These are phyloP conservation scores for Melieria omissa DNA, from an alignment of 2,888 invertebrate species.

Conservation along the genomic window DNA sequence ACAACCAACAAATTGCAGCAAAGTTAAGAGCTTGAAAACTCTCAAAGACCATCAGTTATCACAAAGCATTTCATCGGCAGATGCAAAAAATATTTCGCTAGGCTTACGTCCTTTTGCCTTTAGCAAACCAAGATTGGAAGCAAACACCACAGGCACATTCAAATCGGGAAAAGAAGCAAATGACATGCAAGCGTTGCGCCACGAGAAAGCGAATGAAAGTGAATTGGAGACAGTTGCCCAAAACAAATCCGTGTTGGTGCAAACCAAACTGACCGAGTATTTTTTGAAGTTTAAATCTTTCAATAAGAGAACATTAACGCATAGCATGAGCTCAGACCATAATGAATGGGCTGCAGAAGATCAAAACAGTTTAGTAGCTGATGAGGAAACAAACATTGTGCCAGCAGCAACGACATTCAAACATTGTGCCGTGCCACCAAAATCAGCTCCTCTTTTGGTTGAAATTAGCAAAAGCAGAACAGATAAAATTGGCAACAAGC, in stretches of 20 bases:
- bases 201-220: neutral
- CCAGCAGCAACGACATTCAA: too few relatives aligned
- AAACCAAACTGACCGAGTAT: slow-evolving; percentile 32
- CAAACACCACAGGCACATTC: neutral
- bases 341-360: too few relatives aligned
- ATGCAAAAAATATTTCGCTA: neutral
- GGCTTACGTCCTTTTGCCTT: slow-evolving; percentile 30
- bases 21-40: neutral
- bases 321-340: too few relatives aligned
- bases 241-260: slow-evolving; percentile 17
- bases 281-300: neutral
- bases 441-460: too few relatives aligned
- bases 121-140: slow-evolving; percentile 30
- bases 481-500: too few relatives aligned
- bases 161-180: neutral
- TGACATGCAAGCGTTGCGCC: neutral
- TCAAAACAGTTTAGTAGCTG: too few relatives aligned
- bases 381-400: too few relatives aligned
- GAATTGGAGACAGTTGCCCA: neutral
- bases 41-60: slow-evolving; percentile 1
- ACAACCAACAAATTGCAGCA: slow-evolving; percentile 11
- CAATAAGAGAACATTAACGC: too few relatives aligned
- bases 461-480: too few relatives aligned
- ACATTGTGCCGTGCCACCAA: too few relatives aligned
- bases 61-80: neutral